Base-by-base conservation (phyloP, 2,888 invertebrate genomes). In the Spialia ferax region DNA sequence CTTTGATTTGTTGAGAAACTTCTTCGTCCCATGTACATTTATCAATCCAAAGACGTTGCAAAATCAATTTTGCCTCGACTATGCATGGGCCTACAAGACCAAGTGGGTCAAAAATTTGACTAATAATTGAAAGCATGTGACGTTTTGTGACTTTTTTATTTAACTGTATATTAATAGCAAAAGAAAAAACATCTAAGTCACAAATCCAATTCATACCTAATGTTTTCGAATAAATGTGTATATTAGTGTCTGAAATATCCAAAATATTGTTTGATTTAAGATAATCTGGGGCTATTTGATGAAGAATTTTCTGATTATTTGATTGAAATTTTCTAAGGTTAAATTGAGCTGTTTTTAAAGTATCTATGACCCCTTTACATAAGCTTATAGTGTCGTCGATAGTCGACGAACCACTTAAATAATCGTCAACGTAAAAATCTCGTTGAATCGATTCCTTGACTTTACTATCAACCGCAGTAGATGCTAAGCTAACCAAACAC, bases 1-100 rank as follows among this genome's bases (percentile, higher is more conserved):
- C 0, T n/a, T 50, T 55, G 20, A 76, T 63, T 2, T 74, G 52
- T 2, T 35, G 1, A 10, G 77, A 57, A 7, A 78, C 69, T 50
- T 65, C 62, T 18, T 69, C 68, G 26, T 72, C 71, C 71, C 70
- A 74, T 10, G 61, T 18, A 55, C 56, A 67, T 64, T 74, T 70
- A 10, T 55, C 50, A 18, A 72, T 59, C 72, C 73, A 75, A 10
- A 76, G 63, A 23, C 60, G 23, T 54, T 75, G 77, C 63, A 75
- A 62, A 8, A 75, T 65, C 1, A 71, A 55, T 70, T 76, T 76
- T 8, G 72, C 74, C 52, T 70, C 57, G 0, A 75, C 68, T 15
- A 73, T 64, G n/a, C 73, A 74, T 1, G 75, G 77, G 1, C 65
- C 71, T 4, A 59, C 45, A 4, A 59, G 26, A 8, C 55, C 55